Evolutionary conservation across 2,113 vertebrate genomes (phyloP), one percentile per base, ranked within the genome.

Genomic region (Heteronetta atricapilla): DNA sequence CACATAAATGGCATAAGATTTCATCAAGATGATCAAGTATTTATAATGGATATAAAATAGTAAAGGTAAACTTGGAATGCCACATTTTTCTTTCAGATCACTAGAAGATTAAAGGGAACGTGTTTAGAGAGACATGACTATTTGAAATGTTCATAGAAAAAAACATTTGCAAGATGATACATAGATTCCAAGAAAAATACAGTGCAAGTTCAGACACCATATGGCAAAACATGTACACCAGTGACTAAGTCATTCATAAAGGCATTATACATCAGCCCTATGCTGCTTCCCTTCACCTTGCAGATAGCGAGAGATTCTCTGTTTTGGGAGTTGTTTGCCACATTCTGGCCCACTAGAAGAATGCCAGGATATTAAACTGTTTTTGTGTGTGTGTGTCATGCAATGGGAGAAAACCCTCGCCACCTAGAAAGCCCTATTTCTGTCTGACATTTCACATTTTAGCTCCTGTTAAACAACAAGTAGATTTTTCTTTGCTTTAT

Each of bases 91-190:
- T 92, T 94, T 95, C 93, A 93, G 89, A 95, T 95, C 85, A 91
- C 88, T 90, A 81, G 64, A 55, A 97, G 95, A 97, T 97, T 97
- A 96, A 98, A 97, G 92, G 62, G 93, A 96, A 82, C 58, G 63
- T 95, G 89, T 95, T 97, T 97, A 96, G 80, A 97, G 95, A 98
- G 82, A 97, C 70, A 93, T 68, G 93, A 93, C 72, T 94, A 86
- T 91, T 96, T 97, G 95, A 98, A 98, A 98, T 97, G 97, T 98
- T 97, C 97, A 97, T 77, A 97, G 82, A 97, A 91, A 97, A 97
- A 98, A 98, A 97, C 69, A 97, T 90, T 97, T 97, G 70, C 93
- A 93, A 94, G 94, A 97, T 95, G 93, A 96, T 94, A 94, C 73
- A 86, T 15, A 96, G 87, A 96, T 90, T 96, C 95, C 96, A 97